Conservation (phyloP, 2,113 vertebrate genomes). For the Chionomys nivalis region DNA sequence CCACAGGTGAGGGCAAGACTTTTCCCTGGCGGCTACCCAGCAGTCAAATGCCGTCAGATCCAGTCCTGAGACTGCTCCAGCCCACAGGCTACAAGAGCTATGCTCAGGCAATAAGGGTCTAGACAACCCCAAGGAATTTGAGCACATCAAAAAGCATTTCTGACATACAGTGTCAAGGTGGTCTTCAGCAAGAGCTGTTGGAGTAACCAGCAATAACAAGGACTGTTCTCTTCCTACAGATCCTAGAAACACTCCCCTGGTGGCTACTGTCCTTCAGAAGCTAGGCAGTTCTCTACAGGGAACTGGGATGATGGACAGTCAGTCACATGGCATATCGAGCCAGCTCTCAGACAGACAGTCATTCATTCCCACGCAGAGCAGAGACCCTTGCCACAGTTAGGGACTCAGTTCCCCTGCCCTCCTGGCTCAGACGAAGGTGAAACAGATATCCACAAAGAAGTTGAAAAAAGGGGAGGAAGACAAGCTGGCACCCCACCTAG, state of each 20-base stretch:
- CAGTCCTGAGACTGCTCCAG: neutral
- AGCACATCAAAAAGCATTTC: neutral
- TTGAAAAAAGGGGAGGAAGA: neutral
- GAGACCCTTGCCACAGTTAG: neutral
- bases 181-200: neutral
- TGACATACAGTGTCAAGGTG: neutral
- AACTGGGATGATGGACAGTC: neutral
- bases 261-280: neutral
- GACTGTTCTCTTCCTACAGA: neutral
- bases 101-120: neutral
- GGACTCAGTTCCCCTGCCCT: neutral
- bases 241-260: neutral
- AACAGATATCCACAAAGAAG: neutral
- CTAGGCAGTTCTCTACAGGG: neutral
- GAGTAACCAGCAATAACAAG: neutral
- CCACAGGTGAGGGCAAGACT: neutral
- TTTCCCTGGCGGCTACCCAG: neutral
- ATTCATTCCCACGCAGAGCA: neutral
- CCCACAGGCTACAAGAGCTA: neutral
- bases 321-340: neutral
- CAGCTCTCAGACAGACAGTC: neutral
- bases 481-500: neutral
- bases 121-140: constrained; percentile 32
- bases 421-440: neutral
- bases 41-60: constrained; percentile 1